phyloP scores from a whole-genome alignment of 2,888 invertebrate genomes.

The Cecidostiba fungosa region DNA sequence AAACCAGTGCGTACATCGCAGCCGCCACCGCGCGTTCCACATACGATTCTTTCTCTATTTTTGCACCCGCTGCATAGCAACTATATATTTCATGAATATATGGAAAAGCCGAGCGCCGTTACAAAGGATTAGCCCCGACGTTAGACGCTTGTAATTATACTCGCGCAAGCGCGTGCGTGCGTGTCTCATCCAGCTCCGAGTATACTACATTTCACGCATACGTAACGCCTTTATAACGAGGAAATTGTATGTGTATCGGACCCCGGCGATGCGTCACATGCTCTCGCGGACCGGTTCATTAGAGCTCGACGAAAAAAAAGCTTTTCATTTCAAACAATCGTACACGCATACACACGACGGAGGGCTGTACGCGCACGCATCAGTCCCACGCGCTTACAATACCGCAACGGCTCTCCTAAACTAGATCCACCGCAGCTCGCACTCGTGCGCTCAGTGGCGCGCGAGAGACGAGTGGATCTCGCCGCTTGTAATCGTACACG shows the following conservation, averaged over 20 bases:
- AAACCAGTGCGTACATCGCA: too few relatives aligned
- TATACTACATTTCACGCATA: background rate
- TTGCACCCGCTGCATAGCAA: too few relatives aligned
- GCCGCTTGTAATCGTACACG: background rate
- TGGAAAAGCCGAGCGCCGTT: background rate
- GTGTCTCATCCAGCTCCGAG: background rate
- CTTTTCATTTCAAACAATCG: background rate
- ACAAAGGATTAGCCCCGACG: background rate
- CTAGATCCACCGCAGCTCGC: background rate
- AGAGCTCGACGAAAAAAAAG: background rate
- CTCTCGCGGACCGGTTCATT: background rate
- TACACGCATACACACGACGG: too few relatives aligned
- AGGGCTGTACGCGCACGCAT: background rate
- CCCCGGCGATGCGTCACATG: background rate
- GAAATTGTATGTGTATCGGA: background rate
- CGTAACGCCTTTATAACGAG: background rate
- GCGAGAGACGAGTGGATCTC: background rate
- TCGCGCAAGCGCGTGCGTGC: background rate
- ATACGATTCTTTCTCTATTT: too few relatives aligned
- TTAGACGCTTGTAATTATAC: background rate
- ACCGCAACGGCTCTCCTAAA: background rate
- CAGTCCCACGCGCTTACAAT: background rate
- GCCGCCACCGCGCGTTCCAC: too few relatives aligned
- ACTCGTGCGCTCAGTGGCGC: background rate
- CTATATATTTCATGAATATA: background rate